Evolutionary conservation across 2,888 invertebrate genomes (phyloP).

Genomic region (Heliconius erato): DNA sequence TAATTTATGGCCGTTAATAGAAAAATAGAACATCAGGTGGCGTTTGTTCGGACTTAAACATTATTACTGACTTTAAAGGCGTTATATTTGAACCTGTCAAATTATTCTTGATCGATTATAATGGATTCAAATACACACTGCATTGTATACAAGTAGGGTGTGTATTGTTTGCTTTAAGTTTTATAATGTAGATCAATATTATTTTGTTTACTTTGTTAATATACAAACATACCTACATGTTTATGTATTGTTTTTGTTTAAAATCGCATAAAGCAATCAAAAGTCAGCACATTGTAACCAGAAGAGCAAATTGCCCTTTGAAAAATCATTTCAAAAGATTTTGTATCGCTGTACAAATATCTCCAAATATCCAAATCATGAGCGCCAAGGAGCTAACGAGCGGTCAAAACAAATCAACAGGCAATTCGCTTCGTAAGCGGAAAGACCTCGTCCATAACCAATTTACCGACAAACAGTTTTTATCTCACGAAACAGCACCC

Average conservation of each 20-base stretch:
- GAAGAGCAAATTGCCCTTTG: not conserved
- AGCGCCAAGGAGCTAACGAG: constrained; percentile 67
- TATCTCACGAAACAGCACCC: constrained; percentile 26
- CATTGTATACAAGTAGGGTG: constrained; percentile 1
- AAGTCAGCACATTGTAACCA: not conserved
- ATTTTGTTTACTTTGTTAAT: not conserved
- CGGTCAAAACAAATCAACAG: constrained; percentile 71
- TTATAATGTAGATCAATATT: constrained; percentile 7
- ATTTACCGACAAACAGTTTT: constrained; percentile 40
- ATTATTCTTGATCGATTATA: constrained; percentile 43
- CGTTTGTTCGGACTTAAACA: constrained; percentile 62
- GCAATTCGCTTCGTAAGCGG: constrained; percentile 60
- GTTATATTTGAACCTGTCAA: constrained; percentile 52
- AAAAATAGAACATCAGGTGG: constrained; percentile 66
- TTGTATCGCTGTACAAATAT: constrained; percentile 25
- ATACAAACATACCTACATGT: not conserved
- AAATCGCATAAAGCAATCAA: constrained; percentile 2
- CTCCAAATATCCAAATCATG: constrained; percentile 39
- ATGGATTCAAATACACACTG: constrained; percentile 24
- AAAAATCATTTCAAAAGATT: constrained; percentile 11
- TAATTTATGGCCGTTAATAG: constrained; percentile 62
- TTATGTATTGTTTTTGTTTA: not conserved
- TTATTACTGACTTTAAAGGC: constrained; percentile 63
- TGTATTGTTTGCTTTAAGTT: constrained; percentile 7
- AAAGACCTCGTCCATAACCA: constrained; percentile 59